phyloP scores from a whole-genome alignment of 2,113 vertebrate species.

The Megaceryle maxima region DNA sequence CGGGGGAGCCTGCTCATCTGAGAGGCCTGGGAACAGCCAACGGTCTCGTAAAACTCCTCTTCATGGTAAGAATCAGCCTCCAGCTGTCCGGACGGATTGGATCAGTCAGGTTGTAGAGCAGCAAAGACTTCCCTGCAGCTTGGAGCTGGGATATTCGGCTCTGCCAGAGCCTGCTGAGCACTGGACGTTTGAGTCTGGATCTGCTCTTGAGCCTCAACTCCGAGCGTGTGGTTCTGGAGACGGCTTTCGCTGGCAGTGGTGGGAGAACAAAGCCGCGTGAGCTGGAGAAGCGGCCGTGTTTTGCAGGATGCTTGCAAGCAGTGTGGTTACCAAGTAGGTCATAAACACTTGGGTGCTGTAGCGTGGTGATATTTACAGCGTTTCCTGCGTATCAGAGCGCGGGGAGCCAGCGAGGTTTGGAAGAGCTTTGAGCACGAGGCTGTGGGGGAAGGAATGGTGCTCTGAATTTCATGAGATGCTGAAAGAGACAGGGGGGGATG shows the following conservation, averaged over 20 bases:
- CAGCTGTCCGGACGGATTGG: background rate
- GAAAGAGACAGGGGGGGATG: background rate
- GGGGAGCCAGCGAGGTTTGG: background rate
- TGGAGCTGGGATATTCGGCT: background rate
- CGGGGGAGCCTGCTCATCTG: background rate
- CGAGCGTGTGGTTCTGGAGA: background rate
- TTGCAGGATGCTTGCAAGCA: background rate
- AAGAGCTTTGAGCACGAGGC: background rate
- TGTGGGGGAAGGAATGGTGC: background rate
- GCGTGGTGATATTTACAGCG: background rate
- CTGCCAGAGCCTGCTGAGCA: background rate
- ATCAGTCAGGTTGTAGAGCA: background rate
- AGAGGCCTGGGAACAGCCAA: background rate
- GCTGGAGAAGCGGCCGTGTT: background rate
- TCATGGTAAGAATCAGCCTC: background rate
- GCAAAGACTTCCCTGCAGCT: background rate
- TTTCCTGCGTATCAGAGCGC: background rate
- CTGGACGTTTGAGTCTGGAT: background rate
- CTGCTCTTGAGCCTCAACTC: background rate
- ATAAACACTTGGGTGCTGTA: background rate
- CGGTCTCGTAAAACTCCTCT: background rate
- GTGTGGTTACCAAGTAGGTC: constrained; percentile 11
- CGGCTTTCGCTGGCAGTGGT: background rate
- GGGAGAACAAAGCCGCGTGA: background rate
- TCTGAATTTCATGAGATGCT: background rate